phyloP scores from a whole-genome alignment of 2,888 invertebrate genomes.

The Melanargia galathea region DNA sequence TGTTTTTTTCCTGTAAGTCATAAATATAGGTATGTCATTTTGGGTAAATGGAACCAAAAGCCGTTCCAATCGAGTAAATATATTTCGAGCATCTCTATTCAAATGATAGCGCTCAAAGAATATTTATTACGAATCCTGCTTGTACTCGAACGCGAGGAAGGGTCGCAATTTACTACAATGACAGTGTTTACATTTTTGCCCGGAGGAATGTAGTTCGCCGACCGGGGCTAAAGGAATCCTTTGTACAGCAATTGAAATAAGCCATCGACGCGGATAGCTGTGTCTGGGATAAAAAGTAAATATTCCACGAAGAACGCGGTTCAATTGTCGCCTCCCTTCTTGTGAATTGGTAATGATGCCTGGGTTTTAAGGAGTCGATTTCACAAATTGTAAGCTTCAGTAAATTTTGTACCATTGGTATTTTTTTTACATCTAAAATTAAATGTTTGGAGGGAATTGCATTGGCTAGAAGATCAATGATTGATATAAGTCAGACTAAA shows the following conservation, averaged over 20 bases:
- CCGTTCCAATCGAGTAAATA: background rate
- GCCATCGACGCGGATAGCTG: slow-evolving; percentile 38
- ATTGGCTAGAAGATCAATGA: no score
- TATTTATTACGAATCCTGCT: slow-evolving; percentile 16
- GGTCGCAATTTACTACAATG: slow-evolving; percentile 27
- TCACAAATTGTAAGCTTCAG: no score
- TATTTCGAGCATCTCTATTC: background rate
- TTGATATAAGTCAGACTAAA: no score
- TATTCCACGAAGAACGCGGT: slow-evolving; percentile 27
- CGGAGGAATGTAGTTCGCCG: slow-evolving; percentile 25
- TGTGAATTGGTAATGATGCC: background rate
- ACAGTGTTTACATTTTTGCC: slow-evolving; percentile 34
- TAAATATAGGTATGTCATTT: no score
- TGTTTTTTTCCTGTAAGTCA: no score
- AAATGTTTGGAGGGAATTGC: no score
- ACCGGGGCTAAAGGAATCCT: slow-evolving; percentile 28
- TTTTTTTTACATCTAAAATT: no score
- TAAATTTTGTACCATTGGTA: no score
- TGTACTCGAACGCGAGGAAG: slow-evolving; percentile 13
- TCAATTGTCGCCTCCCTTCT: slow-evolving; percentile 35
- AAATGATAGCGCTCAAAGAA: slow-evolving; percentile 6
- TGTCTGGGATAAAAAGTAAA: slow-evolving; percentile 32
- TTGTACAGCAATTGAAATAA: slow-evolving; percentile 35
- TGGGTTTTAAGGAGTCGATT: no score
- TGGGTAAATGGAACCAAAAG: background rate